These are phyloP conservation scores for Galerucella nymphaeae DNA, from an alignment of 2,888 invertebrate genomes.

Conservation along the genomic window DNA sequence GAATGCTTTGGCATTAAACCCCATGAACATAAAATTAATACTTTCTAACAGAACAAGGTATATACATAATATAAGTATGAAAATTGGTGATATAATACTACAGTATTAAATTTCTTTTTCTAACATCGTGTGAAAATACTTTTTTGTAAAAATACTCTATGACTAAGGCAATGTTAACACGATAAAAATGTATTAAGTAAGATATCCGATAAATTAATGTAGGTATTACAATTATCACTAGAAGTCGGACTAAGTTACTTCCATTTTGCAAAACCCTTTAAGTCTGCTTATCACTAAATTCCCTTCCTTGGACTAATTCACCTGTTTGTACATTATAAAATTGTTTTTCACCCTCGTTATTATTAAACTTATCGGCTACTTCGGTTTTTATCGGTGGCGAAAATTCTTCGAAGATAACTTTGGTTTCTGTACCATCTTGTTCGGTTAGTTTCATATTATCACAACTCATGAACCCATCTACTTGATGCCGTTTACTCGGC, in stretches of 20 bases:
- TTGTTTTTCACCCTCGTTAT: conserved; percentile 62
- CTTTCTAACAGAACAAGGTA: conserved; percentile 53
- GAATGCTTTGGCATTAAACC: conserved; percentile 66
- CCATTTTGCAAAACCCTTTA: conserved; percentile 49
- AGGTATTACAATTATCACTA: conserved; percentile 57
- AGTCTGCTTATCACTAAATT: conserved; percentile 51
- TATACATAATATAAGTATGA: conserved; percentile 51
- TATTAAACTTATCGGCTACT: conserved; percentile 57
- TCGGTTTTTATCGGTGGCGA: conserved; percentile 53
- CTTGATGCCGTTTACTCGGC: conserved; percentile 68
- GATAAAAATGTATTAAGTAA: conserved; percentile 52
- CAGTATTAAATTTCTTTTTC: conserved; percentile 49
- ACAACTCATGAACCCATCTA: conserved; percentile 73
- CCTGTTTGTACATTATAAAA: conserved; percentile 63
- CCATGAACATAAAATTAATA: conserved; percentile 56
- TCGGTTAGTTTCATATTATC: conserved; percentile 69
- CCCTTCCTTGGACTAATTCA: conserved; percentile 57
- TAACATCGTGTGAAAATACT: conserved; percentile 63
- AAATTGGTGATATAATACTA: conserved; percentile 55
- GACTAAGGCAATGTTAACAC: conserved; percentile 59
- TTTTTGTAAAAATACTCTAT: conserved; percentile 64
- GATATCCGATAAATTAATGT: conserved; percentile 50
- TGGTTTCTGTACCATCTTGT: conserved; percentile 50
- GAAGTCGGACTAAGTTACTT: conserved; percentile 60
- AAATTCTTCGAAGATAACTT: conserved; percentile 57